Conservation (phyloP, 2,888 invertebrate genomes). For the Calliphora vomitoria region DNA sequence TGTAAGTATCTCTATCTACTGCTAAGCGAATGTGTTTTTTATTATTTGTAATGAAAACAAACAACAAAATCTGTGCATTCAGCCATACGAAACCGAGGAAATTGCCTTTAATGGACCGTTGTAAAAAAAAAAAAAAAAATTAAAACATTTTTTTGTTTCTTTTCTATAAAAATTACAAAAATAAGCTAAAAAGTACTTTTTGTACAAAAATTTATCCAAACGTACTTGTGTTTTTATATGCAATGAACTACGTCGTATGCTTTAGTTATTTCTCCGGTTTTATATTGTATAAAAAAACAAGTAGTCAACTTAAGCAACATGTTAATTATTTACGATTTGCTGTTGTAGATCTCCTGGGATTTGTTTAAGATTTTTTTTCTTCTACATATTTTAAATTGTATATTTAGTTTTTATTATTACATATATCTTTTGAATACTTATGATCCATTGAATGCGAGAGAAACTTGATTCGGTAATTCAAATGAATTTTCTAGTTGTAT, state of each 20-base stretch:
- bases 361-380: not conserved
- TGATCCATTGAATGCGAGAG: slow-evolving; percentile 56
- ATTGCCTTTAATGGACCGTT: slow-evolving; percentile 73
- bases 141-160: not conserved
- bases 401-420: slow-evolving; percentile 6
- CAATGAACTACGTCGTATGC: slow-evolving; percentile 26
- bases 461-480: slow-evolving; percentile 61
- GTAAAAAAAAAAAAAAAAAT: slow-evolving; percentile 44
- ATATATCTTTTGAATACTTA: slow-evolving; percentile 38
- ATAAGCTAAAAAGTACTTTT: slow-evolving; percentile 48
- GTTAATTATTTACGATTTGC: slow-evolving; percentile 73
- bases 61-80: slow-evolving; percentile 49
- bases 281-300: slow-evolving; percentile 34
- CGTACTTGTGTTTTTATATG: slow-evolving; percentile 11
- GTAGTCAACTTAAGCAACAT: slow-evolving; percentile 67
- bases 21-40: not conserved
- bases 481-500: not conserved
- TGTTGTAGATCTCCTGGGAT: slow-evolving; percentile 38
- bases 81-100: slow-evolving; percentile 69
- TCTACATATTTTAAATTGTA: not conserved
- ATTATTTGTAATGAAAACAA: slow-evolving; percentile 6
- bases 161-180: slow-evolving; percentile 28
- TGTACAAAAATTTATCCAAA: slow-evolving; percentile 26
- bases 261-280: slow-evolving; percentile 7
- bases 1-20: not conserved